Evolutionary conservation across 2,888 invertebrate genomes (phyloP), one percentile per base, ranked within the genome.

Genomic region (Ornithoptera priamus): DNA sequence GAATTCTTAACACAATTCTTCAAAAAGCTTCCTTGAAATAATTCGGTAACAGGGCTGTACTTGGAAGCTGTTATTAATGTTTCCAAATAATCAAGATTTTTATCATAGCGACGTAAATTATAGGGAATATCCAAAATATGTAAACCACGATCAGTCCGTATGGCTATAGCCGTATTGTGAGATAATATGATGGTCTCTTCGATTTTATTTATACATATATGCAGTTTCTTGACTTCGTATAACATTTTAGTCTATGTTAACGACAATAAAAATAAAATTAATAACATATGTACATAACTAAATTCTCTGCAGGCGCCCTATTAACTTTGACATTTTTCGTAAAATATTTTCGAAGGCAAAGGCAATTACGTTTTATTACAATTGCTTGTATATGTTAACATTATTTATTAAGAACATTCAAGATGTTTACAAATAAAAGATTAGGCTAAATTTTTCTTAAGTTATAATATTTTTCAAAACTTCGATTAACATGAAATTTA

Each of bases 111-210:
- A 42, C 79, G 72, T 69, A 85, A 73, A 77, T 89, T 82, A 64
- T 83, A 82, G 0, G 85, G 75, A 65, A 81, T 83, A 65, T 89
- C 83, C 15, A 85, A 81, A 65, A 89, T 74, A 74, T 83, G 78
- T 62, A 90, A 70, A 24, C 86, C 85, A 77, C 84, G 88, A 50
- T 84, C 83, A 61, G 81, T 83, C 7, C 81, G 78, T n/a, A 88
- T 74, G 4, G 82, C 77, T 50, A 90, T 67, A 20, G 79, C 74
- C 1, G 82, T 81, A 74, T 87, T 82, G 39, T 83, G 77, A 86
- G 89, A 90, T 18, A 73, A 70, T 46, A 88, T 36, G 57, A 60
- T 71, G 0, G 80, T 78, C 62, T 85, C 84, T 72, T 87, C 85
- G 69, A 78, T 78, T 80, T 85, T 90, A 42, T 67, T 79, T 8